phyloP scores from a whole-genome alignment of 92 coral and sea anemone species.

The Paramuricea clavata region DNA sequence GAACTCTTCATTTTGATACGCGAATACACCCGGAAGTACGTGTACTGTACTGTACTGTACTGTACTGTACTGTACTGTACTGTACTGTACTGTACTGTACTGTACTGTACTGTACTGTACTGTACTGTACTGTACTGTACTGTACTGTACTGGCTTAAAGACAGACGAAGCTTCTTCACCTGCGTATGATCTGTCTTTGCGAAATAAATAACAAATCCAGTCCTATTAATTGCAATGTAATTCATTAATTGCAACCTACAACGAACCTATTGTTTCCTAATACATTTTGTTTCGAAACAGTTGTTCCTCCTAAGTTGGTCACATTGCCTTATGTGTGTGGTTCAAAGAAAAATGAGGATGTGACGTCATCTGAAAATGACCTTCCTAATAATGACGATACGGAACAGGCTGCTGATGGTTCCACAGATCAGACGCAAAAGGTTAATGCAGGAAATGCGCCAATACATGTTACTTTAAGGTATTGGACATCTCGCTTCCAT shows the following conservation, averaged over 20 bases:
- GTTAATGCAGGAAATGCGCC: constrained; percentile 71
- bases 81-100: neutral
- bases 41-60: neutral
- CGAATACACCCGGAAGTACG: too few species aligned
- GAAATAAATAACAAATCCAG: too few species aligned
- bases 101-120: too few species aligned
- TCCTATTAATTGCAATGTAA: too few species aligned
- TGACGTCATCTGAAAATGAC: constrained; percentile 31
- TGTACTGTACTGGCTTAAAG: too few species aligned
- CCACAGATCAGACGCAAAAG: constrained; percentile 67
- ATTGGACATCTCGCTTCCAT: too few species aligned
- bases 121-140: too few species aligned
- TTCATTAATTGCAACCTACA: too few species aligned
- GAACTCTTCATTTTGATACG: too few species aligned
- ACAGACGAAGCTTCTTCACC: too few species aligned
- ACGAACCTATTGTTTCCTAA: too few species aligned
- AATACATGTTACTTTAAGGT: constrained; percentile 80
- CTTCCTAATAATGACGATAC: constrained; percentile 54
- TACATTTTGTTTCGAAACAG: constrained; percentile 68
- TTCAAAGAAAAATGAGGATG: constrained; percentile 48
- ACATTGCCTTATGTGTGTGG: constrained; percentile 75
- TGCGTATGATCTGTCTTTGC: too few species aligned
- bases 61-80: neutral
- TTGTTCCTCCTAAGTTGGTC: constrained; percentile 86
- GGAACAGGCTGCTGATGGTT: constrained; percentile 72